These are phyloP conservation scores for Nothocercus nigrocapillus DNA, from an alignment of 2,113 vertebrate genomes.

Conservation along the genomic window DNA sequence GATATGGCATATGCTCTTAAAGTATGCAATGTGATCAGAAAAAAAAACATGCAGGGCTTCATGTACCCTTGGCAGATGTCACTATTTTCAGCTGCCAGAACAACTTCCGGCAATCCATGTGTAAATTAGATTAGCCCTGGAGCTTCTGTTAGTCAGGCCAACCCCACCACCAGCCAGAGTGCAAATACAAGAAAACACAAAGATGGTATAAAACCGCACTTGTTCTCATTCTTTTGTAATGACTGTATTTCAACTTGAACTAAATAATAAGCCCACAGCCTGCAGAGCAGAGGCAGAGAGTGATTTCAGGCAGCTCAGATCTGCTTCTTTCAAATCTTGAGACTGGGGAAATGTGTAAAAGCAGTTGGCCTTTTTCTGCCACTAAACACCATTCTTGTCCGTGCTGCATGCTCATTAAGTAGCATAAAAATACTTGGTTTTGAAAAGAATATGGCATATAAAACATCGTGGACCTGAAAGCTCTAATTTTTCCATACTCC, in stretches of 20 bases:
- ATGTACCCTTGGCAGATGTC: slow-evolving; percentile 38
- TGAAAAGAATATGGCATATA: not conserved
- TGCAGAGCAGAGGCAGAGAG: not conserved
- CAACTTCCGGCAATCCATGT: slow-evolving; percentile 8
- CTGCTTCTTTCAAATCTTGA: not conserved
- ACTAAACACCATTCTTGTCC: not conserved
- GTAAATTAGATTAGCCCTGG: slow-evolving; percentile 39
- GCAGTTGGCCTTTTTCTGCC: not conserved
- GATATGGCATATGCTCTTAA: slow-evolving; percentile 3
- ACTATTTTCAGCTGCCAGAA: slow-evolving; percentile 19
- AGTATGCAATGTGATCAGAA: not conserved
- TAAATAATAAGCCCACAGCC: not conserved
- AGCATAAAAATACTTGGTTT: not conserved
- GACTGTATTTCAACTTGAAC: not conserved
- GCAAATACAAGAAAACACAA: slow-evolving; percentile 24
- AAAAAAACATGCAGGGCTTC: not conserved
- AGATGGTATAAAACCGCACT: not conserved
- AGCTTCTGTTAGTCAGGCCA: not conserved
- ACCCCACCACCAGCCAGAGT: not conserved
- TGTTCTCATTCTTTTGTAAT: not conserved
- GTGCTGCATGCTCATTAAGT: not conserved
- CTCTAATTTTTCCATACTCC: not conserved
- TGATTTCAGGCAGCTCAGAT: not conserved
- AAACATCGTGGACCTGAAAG: not conserved
- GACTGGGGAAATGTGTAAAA: not conserved